Evolutionary conservation across 1,140 invertebrate genomes (phyloP), one percentile per base, ranked within the genome.

Genomic region (Eueides isabella): DNA sequence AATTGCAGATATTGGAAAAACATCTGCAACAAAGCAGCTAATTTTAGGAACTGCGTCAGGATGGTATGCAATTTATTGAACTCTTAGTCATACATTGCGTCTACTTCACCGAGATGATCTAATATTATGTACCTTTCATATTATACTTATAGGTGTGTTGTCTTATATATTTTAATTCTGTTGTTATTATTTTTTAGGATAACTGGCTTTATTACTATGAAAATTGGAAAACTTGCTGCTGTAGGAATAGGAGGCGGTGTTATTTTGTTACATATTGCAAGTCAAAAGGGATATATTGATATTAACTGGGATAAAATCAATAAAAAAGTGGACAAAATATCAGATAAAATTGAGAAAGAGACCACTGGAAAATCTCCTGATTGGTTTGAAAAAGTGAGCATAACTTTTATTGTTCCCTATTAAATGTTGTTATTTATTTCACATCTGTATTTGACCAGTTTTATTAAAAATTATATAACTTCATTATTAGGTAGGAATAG

Each of bases 221-320:
- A 98, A 95, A 95, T 98, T 79, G 98, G 98, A 9, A 98, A 98
- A 95, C 94, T 97, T 73, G 97, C 97, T 62, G 98, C 98, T 9
- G 96, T 97, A 70, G 97, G 97, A 11, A 90, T 98, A 75, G 98
- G 98, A 74, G 97, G 97, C 71, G 96, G 97, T 75, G 96, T 99
- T 38, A 96, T 99, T 79, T 93, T 98, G 80, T 87, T 99, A 68
- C 97, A 99, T 94, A 95, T 99, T 80, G 98, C 98, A 2, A 96
- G 97, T 75, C 97, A 98, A 85, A 96, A 98, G 85, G 98, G 98
- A n/a, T 98, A 98, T 79, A 96, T 99, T 62, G 97, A 97, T 83
- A 95, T 98, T 68, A 97, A 99, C 91, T 98, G 98, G 98, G 96
- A 96, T 72, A 96, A 97, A 93, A 94, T 99, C 23, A 96, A 97